Conservation (phyloP, 2,113 vertebrate genomes). For the Neolamprologus hecqui region DNA sequence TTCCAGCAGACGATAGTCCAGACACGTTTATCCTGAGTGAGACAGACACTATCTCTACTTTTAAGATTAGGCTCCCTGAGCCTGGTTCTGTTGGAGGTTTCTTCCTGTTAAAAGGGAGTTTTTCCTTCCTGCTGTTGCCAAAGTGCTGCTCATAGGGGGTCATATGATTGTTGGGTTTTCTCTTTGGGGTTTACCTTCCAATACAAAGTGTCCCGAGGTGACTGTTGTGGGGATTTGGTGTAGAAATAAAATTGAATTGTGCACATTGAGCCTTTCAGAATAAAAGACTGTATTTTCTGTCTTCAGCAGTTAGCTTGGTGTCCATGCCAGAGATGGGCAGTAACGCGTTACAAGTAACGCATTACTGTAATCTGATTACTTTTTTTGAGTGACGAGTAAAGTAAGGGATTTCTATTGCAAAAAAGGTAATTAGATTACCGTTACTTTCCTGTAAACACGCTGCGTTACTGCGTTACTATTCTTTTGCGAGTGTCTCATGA, state of each 20-base stretch:
- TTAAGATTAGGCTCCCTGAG: not conserved
- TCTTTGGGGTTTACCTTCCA: not conserved
- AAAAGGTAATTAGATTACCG: rapidly evolving
- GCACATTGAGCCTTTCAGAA: not conserved
- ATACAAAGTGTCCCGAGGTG: rapidly evolving
- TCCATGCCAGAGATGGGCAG: not conserved
- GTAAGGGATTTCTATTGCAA: not conserved
- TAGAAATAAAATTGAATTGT: not conserved
- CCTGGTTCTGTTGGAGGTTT: not conserved
- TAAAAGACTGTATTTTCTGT: not conserved
- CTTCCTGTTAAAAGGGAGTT: not conserved
- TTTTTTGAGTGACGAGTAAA: rapidly evolving
- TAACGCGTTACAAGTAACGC: not conserved
- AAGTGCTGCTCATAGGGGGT: not conserved
- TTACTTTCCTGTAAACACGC: rapidly evolving
- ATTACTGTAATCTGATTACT: rapidly evolving
- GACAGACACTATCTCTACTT: not conserved
- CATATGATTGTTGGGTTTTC: not conserved
- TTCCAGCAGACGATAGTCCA: not conserved
- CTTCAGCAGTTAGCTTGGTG: not conserved
- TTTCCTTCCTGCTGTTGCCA: not conserved
- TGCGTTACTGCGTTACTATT: not conserved
- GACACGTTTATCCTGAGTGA: not conserved
- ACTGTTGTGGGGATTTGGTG: not conserved
- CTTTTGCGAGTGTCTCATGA: not conserved